Evolutionary conservation across 92 coral and sea anemone species (phyloP).

Genomic region (Scolanthus callimorphus): DNA sequence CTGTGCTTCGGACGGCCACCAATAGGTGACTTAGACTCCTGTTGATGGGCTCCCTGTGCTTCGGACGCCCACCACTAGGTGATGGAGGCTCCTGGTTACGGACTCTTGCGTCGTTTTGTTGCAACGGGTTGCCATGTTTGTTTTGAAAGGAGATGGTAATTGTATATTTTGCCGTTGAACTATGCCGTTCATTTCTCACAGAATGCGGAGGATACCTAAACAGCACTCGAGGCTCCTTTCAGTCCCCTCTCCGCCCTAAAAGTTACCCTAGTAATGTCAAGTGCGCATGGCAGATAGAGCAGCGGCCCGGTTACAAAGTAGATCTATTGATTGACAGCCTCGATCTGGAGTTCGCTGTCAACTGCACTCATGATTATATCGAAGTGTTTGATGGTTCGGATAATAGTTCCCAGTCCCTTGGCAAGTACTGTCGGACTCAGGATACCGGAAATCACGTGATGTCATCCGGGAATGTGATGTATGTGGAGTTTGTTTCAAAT

Average conservation of each 20-base stretch:
- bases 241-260: constrained; percentile 50
- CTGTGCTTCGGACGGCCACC: too few relatives aligned
- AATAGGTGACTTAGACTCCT: too few relatives aligned
- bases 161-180: too few relatives aligned
- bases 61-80: too few relatives aligned
- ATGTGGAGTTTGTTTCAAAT: constrained; percentile 36
- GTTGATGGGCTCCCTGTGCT: too few relatives aligned
- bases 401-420: constrained; percentile 44
- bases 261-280: constrained; percentile 49
- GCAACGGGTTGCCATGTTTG: too few relatives aligned
- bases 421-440: constrained; percentile 40
- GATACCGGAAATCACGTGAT: constrained; percentile 23
- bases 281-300: constrained; percentile 54
- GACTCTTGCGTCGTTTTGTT: too few relatives aligned
- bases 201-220: constrained; percentile 31
- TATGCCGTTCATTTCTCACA: too few relatives aligned
- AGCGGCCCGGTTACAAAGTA: constrained; percentile 31
- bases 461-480: constrained; percentile 42
- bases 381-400: constrained; percentile 47
- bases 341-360: constrained; percentile 33
- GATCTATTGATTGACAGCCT: constrained; percentile 26
- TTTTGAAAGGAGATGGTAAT: too few relatives aligned
- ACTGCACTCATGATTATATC: constrained; percentile 45
- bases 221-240: constrained; percentile 26
- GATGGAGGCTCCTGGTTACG: too few relatives aligned